These are phyloP conservation scores for Sardina pilchardus DNA, from an alignment of 2,113 vertebrate species.

Conservation along the genomic window DNA sequence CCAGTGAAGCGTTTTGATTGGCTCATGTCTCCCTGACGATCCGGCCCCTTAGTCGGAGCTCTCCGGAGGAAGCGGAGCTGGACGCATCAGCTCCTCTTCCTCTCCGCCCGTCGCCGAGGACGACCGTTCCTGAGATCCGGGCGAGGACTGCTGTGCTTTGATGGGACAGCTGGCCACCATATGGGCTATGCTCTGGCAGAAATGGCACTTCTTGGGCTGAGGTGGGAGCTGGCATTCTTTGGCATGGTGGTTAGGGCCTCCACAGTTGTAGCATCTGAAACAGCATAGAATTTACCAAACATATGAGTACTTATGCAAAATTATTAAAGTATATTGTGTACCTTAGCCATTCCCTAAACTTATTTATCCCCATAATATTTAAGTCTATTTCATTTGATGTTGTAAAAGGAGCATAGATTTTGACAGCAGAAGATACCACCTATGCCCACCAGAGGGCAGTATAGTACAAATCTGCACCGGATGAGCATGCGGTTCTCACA, in stretches of 20 bases:
- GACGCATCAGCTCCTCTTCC: slow-evolving; percentile 74
- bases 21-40: slow-evolving; percentile 46
- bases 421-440: neutral
- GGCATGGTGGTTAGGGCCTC: slow-evolving; percentile 86
- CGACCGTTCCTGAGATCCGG: slow-evolving; percentile 76
- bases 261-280: slow-evolving; percentile 89
- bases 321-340: too few species aligned
- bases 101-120: slow-evolving; percentile 69
- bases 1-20: slow-evolving; percentile 45
- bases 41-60: slow-evolving; percentile 68
- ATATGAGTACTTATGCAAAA: neutral
- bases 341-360: too few species aligned
- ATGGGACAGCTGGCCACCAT: slow-evolving; percentile 85
- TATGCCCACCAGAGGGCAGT: slow-evolving; percentile 54
- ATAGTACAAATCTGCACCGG: neutral
- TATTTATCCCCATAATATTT: too few species aligned
- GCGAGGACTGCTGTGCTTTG: slow-evolving; percentile 77
- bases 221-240: slow-evolving; percentile 92
- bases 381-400: neutral
- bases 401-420: neutral
- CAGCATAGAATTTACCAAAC: neutral
- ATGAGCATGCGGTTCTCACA: slow-evolving; percentile 20
- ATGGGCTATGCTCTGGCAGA: slow-evolving; percentile 86
- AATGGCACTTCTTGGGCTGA: slow-evolving; percentile 91
- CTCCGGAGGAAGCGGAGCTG: slow-evolving; percentile 64